Evolutionary conservation across 2,888 invertebrate species (phyloP), one percentile per base, ranked within the genome.

Genomic region (Drosophila longiperda): DNA sequence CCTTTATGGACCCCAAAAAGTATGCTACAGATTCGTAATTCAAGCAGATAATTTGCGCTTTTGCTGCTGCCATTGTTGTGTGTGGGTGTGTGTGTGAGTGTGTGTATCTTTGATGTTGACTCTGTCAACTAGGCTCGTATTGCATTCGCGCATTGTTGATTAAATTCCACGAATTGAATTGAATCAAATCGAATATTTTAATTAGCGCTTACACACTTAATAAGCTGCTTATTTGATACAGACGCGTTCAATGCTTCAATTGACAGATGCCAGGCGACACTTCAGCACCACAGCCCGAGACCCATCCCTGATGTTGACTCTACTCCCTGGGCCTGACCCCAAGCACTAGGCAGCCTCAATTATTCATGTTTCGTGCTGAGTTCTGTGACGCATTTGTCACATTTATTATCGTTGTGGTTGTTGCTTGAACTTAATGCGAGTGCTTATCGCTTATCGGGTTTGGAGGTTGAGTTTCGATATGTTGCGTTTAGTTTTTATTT

Each of bases 391-490:
- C 82, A 79, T 57, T 74, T 61, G 45, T 45, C 65, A 57, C 58
- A 57, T 36, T 62, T 57, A 26, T 40, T 61, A 17, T 42, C 48
- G 12, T 38, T 34, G 48, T 26, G 61, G 26, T 45, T 60, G 48
- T 32, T 60, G 42, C 7, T 29, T 32, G 52, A n/a, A 54, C 48
- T 63, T 55, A 33, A 77, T 78, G 81, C 78, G 81, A 81, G 73
- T 68, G 53, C 78, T 77, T 81, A 78, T 78, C 78, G 53, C 78
- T 77, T 81, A 78, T 78, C 78, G 59, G 15, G 33, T 53, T 63
- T 66, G 49, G 53, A 78, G 81, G 54, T 78, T 78, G 65, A 62
- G 78, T 73, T 80, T 67, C 78, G 80, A 66, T 80, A 80, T 67
- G 66, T 72, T 55, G 42, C 58, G 78, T 34, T 52, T 55, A 52